Base-by-base conservation (phyloP, 2,888 invertebrate species). In the Choristoneura rosaceana region DNA sequence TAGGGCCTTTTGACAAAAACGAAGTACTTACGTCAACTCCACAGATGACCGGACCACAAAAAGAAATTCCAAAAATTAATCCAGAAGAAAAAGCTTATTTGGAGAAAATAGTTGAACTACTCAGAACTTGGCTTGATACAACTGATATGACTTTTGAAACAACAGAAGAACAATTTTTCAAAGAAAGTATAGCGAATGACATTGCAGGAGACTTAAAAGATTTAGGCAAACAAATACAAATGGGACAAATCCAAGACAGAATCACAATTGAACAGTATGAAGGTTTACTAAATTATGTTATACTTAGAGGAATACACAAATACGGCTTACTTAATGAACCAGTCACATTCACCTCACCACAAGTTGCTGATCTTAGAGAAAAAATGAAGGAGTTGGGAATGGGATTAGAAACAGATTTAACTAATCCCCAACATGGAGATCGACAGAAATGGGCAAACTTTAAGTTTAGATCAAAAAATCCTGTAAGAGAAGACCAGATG, bases 171-270 rank as follows among this genome's bases (percentile, higher is more conserved):
- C 71, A 77, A 34, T 74, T 77, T 8, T 87, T 78, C 43, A 87
- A 84, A 75, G 80, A 87, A 68, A 81, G 79, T 7, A 79, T 85
- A 3, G 81, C 86, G 2, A 75, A 79, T 59, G 87, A 89, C 74
- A 80, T 89, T 74, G 83, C 87, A 25, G 83, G 82, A 8, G 84
- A 85, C 8, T 77, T 89, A n/a, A 79, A 82, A 74, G 87, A 87
- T 69, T 78, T 82, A 70, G 74, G 76, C 4, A 88, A 86, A 74
- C 59, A 83, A 58, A 80, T 80, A 41, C 85, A 87, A 73, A 52
- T 85, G 52, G 74, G 78, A 12, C 78, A 52, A 75, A 79, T 7
- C 43, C 76, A 64, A 73, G 77, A n/a, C 70, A 62, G 7, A 80
- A 84, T 52, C 79, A 74, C 58, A 76, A 83, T n/a, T 2, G n/a